Evolutionary conservation across 2,113 vertebrate species (phyloP).

Genomic region (Candoia aspera): DNA sequence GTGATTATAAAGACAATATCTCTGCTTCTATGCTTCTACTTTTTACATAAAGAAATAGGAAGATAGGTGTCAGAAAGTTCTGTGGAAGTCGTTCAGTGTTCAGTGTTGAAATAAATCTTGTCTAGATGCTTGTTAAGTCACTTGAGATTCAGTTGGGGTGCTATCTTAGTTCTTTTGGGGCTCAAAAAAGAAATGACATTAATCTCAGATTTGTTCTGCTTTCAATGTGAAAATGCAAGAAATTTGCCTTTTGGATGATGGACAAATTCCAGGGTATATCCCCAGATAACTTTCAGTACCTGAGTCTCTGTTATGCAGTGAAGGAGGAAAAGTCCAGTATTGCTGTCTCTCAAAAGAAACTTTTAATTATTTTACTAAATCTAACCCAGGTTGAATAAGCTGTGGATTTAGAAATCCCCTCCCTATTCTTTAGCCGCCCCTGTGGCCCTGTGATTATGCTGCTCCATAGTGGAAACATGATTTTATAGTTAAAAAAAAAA

Average conservation of each 20-base stretch:
- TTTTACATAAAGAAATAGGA: not conserved
- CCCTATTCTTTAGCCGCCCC: not conserved
- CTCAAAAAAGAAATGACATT: not conserved
- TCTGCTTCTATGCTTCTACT: not conserved
- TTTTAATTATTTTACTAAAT: not conserved
- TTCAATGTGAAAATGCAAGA: not conserved
- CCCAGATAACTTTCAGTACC: not conserved
- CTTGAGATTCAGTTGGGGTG: not conserved
- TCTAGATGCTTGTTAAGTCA: not conserved
- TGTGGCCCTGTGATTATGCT: not conserved
- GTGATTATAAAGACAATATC: not conserved
- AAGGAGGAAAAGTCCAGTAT: not conserved
- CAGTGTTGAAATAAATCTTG: not conserved
- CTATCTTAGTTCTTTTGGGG: not conserved
- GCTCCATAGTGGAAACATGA: not conserved
- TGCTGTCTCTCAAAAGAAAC: not conserved
- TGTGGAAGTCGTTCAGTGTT: not conserved
- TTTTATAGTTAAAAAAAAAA: too few relatives aligned
- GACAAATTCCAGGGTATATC: not conserved
- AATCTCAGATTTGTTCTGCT: not conserved
- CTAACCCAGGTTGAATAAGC: not conserved
- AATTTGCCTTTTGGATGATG: not conserved
- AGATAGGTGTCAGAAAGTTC: not conserved
- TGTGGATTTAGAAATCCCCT: not conserved
- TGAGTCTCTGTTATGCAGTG: not conserved